A percentile compares a stretch with the other conserved stretches of the same genome.
Evolutionary conservation across 2,888 invertebrate species (phyloP).

Genomic region (Latrodectus hesperus): DNA sequence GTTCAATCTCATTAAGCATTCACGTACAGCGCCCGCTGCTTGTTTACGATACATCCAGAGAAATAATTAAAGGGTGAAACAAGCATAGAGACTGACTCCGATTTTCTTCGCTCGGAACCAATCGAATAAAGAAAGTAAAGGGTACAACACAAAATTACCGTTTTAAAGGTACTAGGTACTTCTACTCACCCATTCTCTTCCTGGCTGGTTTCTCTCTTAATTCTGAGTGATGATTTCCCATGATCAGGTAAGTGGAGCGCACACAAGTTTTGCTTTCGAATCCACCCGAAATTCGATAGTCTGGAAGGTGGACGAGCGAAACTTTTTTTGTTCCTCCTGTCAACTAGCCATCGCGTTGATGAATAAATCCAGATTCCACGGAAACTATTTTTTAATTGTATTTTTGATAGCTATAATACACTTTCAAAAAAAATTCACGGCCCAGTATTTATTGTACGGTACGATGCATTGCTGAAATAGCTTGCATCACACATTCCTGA

Average conservation of each 20-base stretch:
- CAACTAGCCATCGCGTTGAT: constrained; percentile 35
- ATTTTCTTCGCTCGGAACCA: constrained; percentile 13
- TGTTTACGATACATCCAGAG: constrained; percentile 54
- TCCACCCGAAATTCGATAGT: background rate
- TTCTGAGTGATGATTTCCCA: constrained; percentile 66
- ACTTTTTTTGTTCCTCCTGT: background rate
- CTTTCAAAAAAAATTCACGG: constrained; percentile 19
- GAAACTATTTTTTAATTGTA: background rate
- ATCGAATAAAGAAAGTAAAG: constrained; percentile 15
- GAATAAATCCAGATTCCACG: constrained; percentile 14
- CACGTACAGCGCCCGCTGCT: constrained; percentile 49
- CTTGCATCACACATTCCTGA: constrained; percentile 66
- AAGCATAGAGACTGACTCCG: constrained; percentile 31
- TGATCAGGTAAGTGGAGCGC: constrained; percentile 44
- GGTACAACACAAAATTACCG: background rate
- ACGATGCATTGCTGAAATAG: constrained; percentile 3
- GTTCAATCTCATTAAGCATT: constrained; percentile 54
- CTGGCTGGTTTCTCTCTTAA: constrained; percentile 57
- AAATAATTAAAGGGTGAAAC: constrained; percentile 19
- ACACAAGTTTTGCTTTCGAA: background rate
- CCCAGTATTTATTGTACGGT: constrained; percentile 18
- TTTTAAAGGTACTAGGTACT: constrained; percentile 21
- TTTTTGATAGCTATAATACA: constrained; percentile 12
- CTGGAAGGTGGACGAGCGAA: background rate
- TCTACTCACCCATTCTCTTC: constrained; percentile 63